Evolutionary conservation across 2,888 invertebrate species (phyloP).

Genomic region (Amiota mariae): DNA sequence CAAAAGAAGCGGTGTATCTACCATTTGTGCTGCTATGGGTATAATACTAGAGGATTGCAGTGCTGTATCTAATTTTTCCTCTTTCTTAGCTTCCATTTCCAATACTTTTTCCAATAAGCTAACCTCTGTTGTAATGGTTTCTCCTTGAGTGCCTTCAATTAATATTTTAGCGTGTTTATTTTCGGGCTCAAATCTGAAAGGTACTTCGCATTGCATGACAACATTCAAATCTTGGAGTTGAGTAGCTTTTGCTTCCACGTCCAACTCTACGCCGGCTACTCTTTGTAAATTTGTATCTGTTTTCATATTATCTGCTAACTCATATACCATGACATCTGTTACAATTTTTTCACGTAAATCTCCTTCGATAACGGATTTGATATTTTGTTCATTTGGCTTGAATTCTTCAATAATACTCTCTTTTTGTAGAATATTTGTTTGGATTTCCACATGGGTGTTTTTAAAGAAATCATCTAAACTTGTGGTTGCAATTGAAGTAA

Average conservation of each 20-base stretch:
- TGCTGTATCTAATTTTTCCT: conserved; percentile 28
- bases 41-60: conserved; percentile 24
- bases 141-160: conserved; percentile 58
- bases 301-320: conserved; percentile 44
- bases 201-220: conserved; percentile 55
- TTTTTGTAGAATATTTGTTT: conserved; percentile 49
- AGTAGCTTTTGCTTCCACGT: conserved; percentile 45
- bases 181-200: conserved; percentile 24
- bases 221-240: conserved; percentile 47
- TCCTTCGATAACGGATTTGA: conserved; percentile 50
- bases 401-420: conserved; percentile 47
- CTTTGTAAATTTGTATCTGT: conserved; percentile 10
- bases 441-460: conserved; percentile 44
- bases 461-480: conserved; percentile 50
- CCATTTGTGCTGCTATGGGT: conserved; percentile 43
- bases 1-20: conserved; percentile 39
- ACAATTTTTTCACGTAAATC: conserved; percentile 49
- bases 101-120: conserved; percentile 53
- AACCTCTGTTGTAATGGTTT: conserved; percentile 56
- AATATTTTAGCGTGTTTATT: conserved; percentile 51
- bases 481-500: conserved; percentile 38
- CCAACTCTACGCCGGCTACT: conserved; percentile 33
- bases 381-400: conserved; percentile 29
- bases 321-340: conserved; percentile 48
- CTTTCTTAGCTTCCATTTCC: conserved; percentile 30